Conservation (phyloP, 1,140 invertebrate genomes). For the Drosophila sulfurigaster region DNA sequence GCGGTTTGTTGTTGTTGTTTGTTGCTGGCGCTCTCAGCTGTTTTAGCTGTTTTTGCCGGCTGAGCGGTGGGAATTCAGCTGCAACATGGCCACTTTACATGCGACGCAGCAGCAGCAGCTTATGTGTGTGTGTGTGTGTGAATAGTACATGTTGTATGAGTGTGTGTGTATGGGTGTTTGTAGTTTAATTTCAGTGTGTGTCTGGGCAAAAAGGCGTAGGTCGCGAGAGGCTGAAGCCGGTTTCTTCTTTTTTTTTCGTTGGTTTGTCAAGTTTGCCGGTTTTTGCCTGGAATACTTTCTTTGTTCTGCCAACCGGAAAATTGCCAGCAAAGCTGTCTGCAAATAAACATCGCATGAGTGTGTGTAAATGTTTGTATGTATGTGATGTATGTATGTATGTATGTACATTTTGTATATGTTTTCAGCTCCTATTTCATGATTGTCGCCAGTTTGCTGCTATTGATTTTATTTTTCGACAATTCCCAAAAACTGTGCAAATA, state of each 20-base stretch:
- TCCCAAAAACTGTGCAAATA: constrained; percentile 50
- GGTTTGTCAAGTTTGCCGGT: constrained; percentile 2
- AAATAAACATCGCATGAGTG: not conserved
- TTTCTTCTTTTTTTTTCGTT: constrained; percentile 36
- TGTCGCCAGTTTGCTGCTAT: constrained; percentile 29
- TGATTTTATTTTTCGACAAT: constrained; percentile 26
- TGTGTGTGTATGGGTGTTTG: constrained; percentile 1
- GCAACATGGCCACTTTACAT: constrained; percentile 76
- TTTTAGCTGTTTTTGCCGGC: constrained; percentile 63
- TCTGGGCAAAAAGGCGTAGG: constrained; percentile 34
- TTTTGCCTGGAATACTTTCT: constrained; percentile 71
- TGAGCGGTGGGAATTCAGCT: constrained; percentile 70
- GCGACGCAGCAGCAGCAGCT: not conserved
- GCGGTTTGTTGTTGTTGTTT: constrained; percentile 32
- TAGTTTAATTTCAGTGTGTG: constrained; percentile 10
- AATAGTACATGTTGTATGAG: constrained; percentile 1
- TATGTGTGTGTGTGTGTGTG: constrained; percentile 1
- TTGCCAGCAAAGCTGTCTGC: constrained; percentile 37
- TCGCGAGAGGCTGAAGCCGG: constrained; percentile 53
- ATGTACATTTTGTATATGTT: not conserved
- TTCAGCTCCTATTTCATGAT: constrained; percentile 16
- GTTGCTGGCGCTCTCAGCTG: constrained; percentile 64
- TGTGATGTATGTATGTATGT: not conserved
- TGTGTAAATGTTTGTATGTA: not conserved
- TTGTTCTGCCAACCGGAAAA: constrained; percentile 68